Percentiles rank a stretch among this genome's conserved stretches.
These are phyloP conservation scores for Micrasema longulum DNA, from an alignment of 1,140 invertebrate species.

Conservation along the genomic window DNA sequence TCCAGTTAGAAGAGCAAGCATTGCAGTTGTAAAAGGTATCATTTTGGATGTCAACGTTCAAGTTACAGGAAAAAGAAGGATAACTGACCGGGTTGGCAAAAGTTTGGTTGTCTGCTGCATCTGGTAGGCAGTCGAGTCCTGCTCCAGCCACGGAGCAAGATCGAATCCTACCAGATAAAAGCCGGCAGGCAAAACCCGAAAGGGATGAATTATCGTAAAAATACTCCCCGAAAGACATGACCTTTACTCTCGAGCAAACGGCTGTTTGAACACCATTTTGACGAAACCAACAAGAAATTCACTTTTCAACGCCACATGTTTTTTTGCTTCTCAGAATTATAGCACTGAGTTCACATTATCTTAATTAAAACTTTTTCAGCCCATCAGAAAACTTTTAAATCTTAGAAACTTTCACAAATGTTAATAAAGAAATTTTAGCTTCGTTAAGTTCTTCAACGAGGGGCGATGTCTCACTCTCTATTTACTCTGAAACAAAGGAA, in stretches of 20 bases:
- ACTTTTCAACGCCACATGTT: neutral
- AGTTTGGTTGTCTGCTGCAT: neutral
- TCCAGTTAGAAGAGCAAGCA: slow-evolving; percentile 58
- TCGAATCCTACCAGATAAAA: slow-evolving; percentile 29
- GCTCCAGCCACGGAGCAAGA: slow-evolving; percentile 16
- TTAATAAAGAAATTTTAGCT: slow-evolving; percentile 1
- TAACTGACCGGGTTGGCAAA: neutral
- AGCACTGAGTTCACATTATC: neutral
- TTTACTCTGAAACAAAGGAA: no score
- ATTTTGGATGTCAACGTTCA: slow-evolving; percentile 64
- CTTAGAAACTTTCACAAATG: neutral
- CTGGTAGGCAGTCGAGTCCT: slow-evolving; percentile 37
- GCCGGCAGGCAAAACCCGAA: slow-evolving; percentile 5
- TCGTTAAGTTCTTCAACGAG: no score
- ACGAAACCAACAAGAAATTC: neutral
- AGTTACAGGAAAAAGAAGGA: slow-evolving; percentile 58
- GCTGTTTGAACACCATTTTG: neutral
- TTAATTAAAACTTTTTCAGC: neutral
- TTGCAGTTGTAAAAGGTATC: slow-evolving; percentile 63
- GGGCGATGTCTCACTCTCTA: no score
- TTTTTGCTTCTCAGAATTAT: neutral
- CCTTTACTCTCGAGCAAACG: neutral
- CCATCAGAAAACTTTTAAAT: neutral
- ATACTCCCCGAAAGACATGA: slow-evolving; percentile 33
- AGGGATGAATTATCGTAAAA: slow-evolving; percentile 23